These are phyloP conservation scores for Hofmannophila pseudospretella DNA, from an alignment of 2,888 invertebrate genomes.

Conservation along the genomic window DNA sequence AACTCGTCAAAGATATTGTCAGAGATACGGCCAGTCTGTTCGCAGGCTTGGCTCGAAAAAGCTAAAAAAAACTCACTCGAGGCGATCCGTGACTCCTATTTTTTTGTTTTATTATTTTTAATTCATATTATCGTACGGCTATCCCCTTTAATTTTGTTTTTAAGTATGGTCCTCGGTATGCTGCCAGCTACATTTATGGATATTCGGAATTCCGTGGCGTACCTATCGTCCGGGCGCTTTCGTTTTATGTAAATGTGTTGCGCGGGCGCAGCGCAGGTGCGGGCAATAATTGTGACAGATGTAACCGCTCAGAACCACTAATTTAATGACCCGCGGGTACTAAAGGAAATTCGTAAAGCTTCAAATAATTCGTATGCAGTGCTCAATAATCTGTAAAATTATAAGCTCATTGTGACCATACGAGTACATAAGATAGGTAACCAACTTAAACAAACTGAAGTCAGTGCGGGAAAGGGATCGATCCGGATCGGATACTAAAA, in stretches of 20 bases:
- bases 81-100: conserved; percentile 77
- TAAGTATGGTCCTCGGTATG: conserved; percentile 75
- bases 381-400: too few relatives aligned
- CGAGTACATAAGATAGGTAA: too few relatives aligned
- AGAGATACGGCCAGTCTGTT: conserved; percentile 69
- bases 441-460: too few relatives aligned
- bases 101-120: conserved; percentile 78
- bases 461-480: too few relatives aligned
- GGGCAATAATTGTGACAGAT: conserved; percentile 14
- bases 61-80: conserved; percentile 67
- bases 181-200: conserved; percentile 75
- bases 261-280: conserved; percentile 34
- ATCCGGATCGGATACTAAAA: too few relatives aligned
- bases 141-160: conserved; percentile 79
- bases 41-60: conserved; percentile 69
- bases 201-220: conserved; percentile 72
- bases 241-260: conserved; percentile 66
- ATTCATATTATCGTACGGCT: conserved; percentile 77
- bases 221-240: conserved; percentile 61
- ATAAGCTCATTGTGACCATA: too few relatives aligned
- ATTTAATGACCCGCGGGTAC: conserved; percentile 15
- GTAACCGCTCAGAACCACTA: conserved; percentile 11
- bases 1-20: conserved; percentile 78
- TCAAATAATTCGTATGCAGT: too few relatives aligned
- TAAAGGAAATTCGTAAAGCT: conserved; percentile 16